These are phyloP conservation scores for Scaptomyza reducta DNA, from an alignment of 2,888 invertebrate species.

Conservation along the genomic window DNA sequence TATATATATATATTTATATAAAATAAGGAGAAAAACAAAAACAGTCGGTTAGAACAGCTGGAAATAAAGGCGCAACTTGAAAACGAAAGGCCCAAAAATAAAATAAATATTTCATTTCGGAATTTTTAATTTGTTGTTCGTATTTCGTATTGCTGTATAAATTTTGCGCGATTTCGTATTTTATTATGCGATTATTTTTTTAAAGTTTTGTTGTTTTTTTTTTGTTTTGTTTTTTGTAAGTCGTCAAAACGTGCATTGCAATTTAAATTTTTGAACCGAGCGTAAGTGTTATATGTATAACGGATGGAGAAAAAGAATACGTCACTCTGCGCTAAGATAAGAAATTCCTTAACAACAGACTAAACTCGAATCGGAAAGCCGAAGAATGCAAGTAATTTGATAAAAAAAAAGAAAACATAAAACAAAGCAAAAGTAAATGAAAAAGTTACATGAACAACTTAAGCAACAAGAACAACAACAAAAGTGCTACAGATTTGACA, in stretches of 20 bases:
- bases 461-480: slow-evolving; percentile 3
- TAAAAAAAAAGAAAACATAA: slow-evolving; percentile 12
- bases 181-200: not conserved
- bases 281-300: slow-evolving; percentile 1
- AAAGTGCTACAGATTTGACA: slow-evolving; percentile 22
- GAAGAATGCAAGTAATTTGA: slow-evolving; percentile 16
- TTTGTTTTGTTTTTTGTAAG: not conserved
- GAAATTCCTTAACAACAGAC: slow-evolving; percentile 16
- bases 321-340: slow-evolving; percentile 22
- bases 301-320: slow-evolving; percentile 14
- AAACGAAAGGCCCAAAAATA: slow-evolving; percentile 24
- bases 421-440: slow-evolving; percentile 5
- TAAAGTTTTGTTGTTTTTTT: not conserved
- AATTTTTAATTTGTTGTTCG: slow-evolving; percentile 1
- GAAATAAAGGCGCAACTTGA: slow-evolving; percentile 45
- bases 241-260: slow-evolving; percentile 45
- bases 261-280: slow-evolving; percentile 16
- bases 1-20: not conserved
- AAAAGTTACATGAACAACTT: slow-evolving; percentile 18
- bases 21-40: slow-evolving; percentile 25
- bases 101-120: slow-evolving; percentile 32
- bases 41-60: slow-evolving; percentile 58
- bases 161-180: slow-evolving; percentile 27
- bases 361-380: slow-evolving; percentile 9
- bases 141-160: slow-evolving; percentile 11